These are phyloP conservation scores for Cassiopea xamachana DNA, from an alignment of 30 jellyfish, hydroid and myxozoan species.

Conservation along the genomic window DNA sequence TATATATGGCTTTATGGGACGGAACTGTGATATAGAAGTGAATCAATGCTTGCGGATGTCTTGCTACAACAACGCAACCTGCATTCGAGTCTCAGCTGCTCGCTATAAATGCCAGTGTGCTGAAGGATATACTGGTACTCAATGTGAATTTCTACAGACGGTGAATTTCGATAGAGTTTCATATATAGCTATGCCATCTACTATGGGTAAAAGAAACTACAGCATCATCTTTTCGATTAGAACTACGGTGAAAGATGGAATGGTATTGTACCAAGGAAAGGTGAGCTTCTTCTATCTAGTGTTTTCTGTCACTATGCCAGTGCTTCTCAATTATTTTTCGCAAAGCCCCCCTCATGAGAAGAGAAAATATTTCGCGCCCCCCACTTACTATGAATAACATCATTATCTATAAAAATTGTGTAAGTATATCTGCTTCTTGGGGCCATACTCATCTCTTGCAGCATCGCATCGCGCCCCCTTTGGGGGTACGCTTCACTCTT, in stretches of 20 bases:
- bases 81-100: slow-evolving; percentile 44
- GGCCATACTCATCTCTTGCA: too few relatives aligned
- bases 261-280: slow-evolving; percentile 71
- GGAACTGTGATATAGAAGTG: slow-evolving; percentile 54
- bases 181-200: slow-evolving; percentile 37
- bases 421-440: too few relatives aligned
- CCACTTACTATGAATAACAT: too few relatives aligned
- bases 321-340: too few relatives aligned
- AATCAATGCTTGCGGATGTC: slow-evolving; percentile 60
- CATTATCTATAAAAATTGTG: too few relatives aligned
- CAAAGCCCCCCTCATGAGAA: too few relatives aligned
- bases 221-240: slow-evolving; percentile 39
- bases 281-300: neutral
- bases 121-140: slow-evolving; percentile 48
- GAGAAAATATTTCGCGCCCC: too few relatives aligned
- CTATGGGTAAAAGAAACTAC: slow-evolving; percentile 1
- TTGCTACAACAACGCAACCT: slow-evolving; percentile 61
- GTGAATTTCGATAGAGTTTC: slow-evolving; percentile 56
- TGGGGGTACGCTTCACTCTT: too few relatives aligned
- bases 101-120: slow-evolving; percentile 41
- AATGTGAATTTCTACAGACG: slow-evolving; percentile 48
- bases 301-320: neutral
- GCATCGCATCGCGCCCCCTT: too few relatives aligned
- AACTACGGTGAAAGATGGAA: slow-evolving; percentile 32
- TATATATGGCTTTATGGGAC: slow-evolving; percentile 54